Evolutionary conservation across 2,888 invertebrate species (phyloP).

Genomic region (Agrilus mali): DNA sequence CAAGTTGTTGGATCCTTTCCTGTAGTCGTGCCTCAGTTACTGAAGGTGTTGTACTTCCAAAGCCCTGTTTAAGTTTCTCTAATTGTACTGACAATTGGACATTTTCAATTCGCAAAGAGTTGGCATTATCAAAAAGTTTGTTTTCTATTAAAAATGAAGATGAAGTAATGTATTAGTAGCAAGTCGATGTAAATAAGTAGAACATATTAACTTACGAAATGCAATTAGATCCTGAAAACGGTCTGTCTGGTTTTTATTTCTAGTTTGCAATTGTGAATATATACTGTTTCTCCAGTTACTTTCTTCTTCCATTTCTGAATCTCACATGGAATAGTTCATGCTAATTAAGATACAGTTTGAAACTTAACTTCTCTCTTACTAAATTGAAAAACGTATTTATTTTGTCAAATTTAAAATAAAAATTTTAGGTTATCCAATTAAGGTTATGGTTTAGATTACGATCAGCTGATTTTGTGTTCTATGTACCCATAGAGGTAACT

Average conservation of each 20-base stretch:
- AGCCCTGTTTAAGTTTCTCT: constrained; percentile 61
- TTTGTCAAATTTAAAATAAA: constrained; percentile 10
- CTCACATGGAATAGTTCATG: background rate
- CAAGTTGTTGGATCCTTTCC: constrained; percentile 55
- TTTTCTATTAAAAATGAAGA: constrained; percentile 52
- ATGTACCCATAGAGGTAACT: no score
- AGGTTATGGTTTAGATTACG: background rate
- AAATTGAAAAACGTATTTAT: constrained; percentile 6
- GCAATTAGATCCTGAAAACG: constrained; percentile 69
- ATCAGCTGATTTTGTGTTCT: no score
- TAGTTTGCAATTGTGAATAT: constrained; percentile 53
- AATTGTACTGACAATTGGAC: constrained; percentile 73
- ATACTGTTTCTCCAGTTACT: constrained; percentile 57
- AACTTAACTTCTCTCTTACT: no score
- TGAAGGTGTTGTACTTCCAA: constrained; percentile 25
- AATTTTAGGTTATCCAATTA: constrained; percentile 3
- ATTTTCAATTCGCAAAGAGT: constrained; percentile 70
- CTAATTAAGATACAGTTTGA: no score
- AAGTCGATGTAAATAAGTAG: constrained; percentile 8
- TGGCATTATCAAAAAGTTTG: constrained; percentile 71
- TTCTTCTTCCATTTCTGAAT: constrained; percentile 23
- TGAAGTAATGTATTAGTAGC: background rate
- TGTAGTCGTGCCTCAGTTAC: constrained; percentile 20
- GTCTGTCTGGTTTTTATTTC: constrained; percentile 62
- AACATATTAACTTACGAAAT: constrained; percentile 52